Evolutionary conservation across 2,888 invertebrate species (phyloP), one percentile per base, ranked within the genome.

Genomic region (Octodonta nipae): DNA sequence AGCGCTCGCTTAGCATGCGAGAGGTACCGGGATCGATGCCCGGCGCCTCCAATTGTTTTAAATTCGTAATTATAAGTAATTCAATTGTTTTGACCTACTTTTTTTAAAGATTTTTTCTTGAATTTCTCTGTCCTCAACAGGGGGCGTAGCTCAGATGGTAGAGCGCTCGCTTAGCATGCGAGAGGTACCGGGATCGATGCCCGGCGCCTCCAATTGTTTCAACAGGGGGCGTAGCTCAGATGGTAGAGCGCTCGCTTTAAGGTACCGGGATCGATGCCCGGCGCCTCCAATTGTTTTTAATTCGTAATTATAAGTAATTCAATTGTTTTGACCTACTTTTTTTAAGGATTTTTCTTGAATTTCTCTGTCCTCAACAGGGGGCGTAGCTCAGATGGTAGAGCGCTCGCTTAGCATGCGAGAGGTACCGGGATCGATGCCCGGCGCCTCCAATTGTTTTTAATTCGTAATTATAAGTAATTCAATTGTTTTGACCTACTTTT

Each of bases 1-100:
- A 55, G 55, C 56, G 55, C 56, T 56, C 56, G 54, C 56, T 55
- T 56, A 57, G 56, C 57, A 57, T 57, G 56, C 55, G 55, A 57
- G 55, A 54, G 54, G 56, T 56, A 56, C 56, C 53, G 55, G 54
- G 53, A 57, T 57, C 56, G 56, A 57, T 55, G 45, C 56, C 55
- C 56, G 54, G 56, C 55, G 50, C 56, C 56, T 57, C 55, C 57
- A 57, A 41, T n/a, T n/a, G n/a, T n/a, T n/a, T n/a, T n/a, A n/a
- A n/a, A n/a, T n/a, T n/a, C n/a, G n/a, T n/a, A n/a, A n/a, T n/a
- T n/a, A n/a, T n/a, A n/a, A n/a, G n/a, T n/a, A n/a, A n/a, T n/a
- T n/a, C n/a, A n/a, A n/a, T n/a, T n/a, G n/a, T n/a, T n/a, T n/a
- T n/a, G n/a, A n/a, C n/a, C n/a, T n/a, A n/a, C n/a, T n/a, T n/a